phyloP scores from a whole-genome alignment of 2,113 vertebrate species.

The Antechinus flavipes region DNA sequence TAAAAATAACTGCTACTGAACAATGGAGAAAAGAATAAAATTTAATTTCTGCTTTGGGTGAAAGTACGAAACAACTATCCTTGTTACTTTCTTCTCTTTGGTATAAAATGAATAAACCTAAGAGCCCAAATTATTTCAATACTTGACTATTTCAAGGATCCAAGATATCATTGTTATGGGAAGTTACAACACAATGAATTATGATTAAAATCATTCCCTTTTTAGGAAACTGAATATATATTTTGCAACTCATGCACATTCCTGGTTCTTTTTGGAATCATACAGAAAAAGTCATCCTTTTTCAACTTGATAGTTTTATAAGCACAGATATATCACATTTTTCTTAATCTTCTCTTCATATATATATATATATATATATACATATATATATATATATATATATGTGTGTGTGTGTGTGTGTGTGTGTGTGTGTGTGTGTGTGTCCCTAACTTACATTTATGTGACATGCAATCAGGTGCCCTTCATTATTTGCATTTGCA shows the following conservation, averaged over 20 bases:
- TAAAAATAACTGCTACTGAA: too few relatives aligned
- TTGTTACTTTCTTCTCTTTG: background rate
- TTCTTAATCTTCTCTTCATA: background rate
- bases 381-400: background rate
- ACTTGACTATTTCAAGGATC: background rate
- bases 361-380: background rate
- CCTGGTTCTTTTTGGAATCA: background rate
- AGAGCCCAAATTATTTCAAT: background rate
- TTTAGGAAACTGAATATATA: background rate
- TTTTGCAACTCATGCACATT: background rate
- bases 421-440: too few relatives aligned
- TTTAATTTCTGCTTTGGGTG: background rate
- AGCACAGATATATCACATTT: background rate
- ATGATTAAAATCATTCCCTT: background rate
- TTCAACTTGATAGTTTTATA: background rate
- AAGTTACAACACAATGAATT: background rate
- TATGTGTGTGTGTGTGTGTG: too few relatives aligned
- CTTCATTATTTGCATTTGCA: background rate
- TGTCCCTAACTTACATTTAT: background rate
- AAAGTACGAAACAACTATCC: background rate
- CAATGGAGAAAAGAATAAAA: too few relatives aligned
- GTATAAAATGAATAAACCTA: background rate
- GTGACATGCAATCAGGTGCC: background rate
- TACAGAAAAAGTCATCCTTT: background rate
- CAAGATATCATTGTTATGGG: background rate